A percentile compares a stretch with the other conserved stretches of the same genome.
Conservation (phyloP, 2,888 invertebrate genomes). For the Patella depressa region DNA sequence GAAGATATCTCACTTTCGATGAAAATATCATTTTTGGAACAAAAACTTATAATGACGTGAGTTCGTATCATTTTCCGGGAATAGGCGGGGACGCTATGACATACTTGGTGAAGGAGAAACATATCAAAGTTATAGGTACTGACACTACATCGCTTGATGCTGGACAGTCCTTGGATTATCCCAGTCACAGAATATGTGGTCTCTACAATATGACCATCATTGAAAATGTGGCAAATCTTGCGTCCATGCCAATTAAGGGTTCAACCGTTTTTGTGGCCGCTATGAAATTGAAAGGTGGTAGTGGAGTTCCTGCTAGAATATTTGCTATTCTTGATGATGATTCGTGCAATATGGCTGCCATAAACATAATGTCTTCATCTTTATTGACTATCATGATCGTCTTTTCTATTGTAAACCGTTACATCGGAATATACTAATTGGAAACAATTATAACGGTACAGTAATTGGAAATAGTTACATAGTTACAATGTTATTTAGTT, state of each 20-base stretch:
- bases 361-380: no score
- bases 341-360: no score
- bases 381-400: no score
- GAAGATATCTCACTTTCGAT: conserved; percentile 51
- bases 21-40: conserved; percentile 29
- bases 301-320: conserved; percentile 77
- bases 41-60: conserved; percentile 6
- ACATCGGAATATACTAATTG: no score
- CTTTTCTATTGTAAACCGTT: no score
- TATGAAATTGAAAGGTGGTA: conserved; percentile 76
- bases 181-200: conserved; percentile 74
- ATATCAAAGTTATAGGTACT: conserved; percentile 76
- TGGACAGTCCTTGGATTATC: conserved; percentile 71
- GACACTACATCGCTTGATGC: conserved; percentile 78
- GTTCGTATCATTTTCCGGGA: conserved; percentile 34
- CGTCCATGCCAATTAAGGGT: conserved; percentile 39
- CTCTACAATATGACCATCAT: conserved; percentile 71
- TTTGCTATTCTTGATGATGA: conserved; percentile 53
- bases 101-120: conserved; percentile 74
- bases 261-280: conserved; percentile 73
- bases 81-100: conserved; percentile 76
- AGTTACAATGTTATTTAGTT: no score
- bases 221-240: conserved; percentile 76
- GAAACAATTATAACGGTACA: no score
- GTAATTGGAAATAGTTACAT: no score